Evolutionary conservation across 2,113 vertebrate genomes (phyloP).

Genomic region (Thinocorus orbignyianus): DNA sequence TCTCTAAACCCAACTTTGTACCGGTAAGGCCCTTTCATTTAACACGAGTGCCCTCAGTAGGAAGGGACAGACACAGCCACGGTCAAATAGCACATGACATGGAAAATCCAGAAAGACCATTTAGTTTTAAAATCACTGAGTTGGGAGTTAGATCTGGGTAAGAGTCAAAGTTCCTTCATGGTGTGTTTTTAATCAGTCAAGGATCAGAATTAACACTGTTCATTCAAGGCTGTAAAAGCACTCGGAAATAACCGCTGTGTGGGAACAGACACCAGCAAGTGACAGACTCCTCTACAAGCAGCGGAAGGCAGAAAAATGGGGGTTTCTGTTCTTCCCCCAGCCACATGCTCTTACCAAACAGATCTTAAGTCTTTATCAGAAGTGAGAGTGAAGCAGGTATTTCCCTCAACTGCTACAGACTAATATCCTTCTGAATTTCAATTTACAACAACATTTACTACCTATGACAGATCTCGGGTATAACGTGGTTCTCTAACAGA

Average conservation of each 20-base stretch:
- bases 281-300: background rate
- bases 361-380: background rate
- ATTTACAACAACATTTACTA: background rate
- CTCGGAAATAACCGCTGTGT: background rate
- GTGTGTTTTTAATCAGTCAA: background rate
- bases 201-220: slow-evolving; percentile 14
- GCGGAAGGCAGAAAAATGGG: background rate
- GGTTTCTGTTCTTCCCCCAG: background rate
- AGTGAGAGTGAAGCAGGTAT: background rate
- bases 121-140: background rate
- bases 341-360: background rate
- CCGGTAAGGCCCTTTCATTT: slow-evolving; percentile 16
- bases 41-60: background rate
- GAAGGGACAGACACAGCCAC: background rate
- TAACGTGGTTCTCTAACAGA: background rate
- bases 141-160: background rate
- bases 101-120: background rate
- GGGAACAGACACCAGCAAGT: background rate
- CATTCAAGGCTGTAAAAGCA: background rate
- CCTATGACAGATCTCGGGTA: background rate
- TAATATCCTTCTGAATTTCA: background rate
- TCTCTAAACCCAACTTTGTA: background rate
- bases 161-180: background rate
- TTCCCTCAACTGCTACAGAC: background rate
- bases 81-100: background rate